These are phyloP conservation scores for Bucorvus abyssinicus DNA, from an alignment of 2,797 vertebrate species.

Conservation along the genomic window DNA sequence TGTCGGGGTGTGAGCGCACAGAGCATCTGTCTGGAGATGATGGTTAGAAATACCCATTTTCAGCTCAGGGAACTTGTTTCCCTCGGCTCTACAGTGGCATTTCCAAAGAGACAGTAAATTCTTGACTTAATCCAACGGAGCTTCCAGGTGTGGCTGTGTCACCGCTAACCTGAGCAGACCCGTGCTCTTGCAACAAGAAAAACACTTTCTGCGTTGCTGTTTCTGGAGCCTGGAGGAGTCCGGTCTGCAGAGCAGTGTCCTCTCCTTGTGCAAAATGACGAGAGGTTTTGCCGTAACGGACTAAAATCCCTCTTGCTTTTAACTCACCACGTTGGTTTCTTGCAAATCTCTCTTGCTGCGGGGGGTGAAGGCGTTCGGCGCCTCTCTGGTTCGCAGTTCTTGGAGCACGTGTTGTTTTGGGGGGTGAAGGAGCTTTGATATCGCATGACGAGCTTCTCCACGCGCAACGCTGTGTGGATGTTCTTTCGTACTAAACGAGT, in stretches of 20 bases:
- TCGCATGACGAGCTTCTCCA: rapidly evolving
- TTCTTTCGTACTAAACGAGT: slow-evolving; percentile 1
- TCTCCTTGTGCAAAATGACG: background rate
- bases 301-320: background rate
- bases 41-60: background rate
- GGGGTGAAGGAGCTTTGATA: background rate
- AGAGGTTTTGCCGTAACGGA: background rate
- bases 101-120: background rate
- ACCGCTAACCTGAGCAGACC: background rate
- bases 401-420: background rate
- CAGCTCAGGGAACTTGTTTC: background rate
- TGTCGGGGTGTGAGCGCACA: background rate
- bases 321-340: background rate
- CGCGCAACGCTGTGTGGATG: background rate
- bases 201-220: background rate
- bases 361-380: rapidly evolving
- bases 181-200: background rate
- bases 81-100: background rate
- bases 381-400: background rate
- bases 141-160: background rate
- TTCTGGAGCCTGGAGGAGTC: background rate
- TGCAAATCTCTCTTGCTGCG: background rate
- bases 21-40: background rate
- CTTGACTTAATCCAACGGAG: background rate
- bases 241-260: background rate